Percentiles rank a stretch among this genome's conserved stretches.
Conservation (phyloP, 1,140 invertebrate genomes). For the Neotoxoptera formosana region DNA sequence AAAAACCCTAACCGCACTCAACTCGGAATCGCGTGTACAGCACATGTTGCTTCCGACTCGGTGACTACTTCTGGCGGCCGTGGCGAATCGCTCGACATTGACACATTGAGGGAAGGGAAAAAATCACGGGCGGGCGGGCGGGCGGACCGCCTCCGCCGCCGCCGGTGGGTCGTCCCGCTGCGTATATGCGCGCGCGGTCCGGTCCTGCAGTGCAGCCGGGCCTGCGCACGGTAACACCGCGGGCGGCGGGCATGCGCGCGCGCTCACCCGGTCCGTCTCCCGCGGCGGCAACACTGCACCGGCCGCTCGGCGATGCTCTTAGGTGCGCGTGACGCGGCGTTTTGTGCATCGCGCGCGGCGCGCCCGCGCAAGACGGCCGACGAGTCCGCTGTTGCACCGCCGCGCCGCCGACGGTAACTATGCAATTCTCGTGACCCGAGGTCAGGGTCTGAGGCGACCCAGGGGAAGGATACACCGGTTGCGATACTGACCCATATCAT, state of each 20-base stretch:
- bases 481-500: slow-evolving; percentile 25
- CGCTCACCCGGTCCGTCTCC: neutral
- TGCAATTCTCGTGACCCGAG: slow-evolving; percentile 31
- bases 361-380: neutral
- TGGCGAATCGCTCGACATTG: slow-evolving; percentile 52
- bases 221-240: neutral
- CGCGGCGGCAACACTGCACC: slow-evolving; percentile 25
- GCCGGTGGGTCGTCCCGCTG: slow-evolving; percentile 24
- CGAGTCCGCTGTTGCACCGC: neutral
- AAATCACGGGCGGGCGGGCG: neutral
- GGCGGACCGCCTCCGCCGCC: neutral
- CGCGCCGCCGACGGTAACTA: neutral
- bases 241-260: neutral
- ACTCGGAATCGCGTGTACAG: slow-evolving; percentile 39
- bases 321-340: neutral
- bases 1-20: slow-evolving; percentile 57
- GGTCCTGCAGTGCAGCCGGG: slow-evolving; percentile 1
- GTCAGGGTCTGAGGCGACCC: slow-evolving; percentile 33
- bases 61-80: slow-evolving; percentile 4
- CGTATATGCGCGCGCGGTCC: slow-evolving; percentile 37
- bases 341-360: neutral
- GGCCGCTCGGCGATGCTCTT: neutral
- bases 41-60: slow-evolving; percentile 49
- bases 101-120: slow-evolving; percentile 28
- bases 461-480: neutral